A percentile compares a stretch with the other conserved stretches of the same genome.
Evolutionary conservation across 2,113 vertebrate species (phyloP).

Genomic region (Onychostoma macrolepis): DNA sequence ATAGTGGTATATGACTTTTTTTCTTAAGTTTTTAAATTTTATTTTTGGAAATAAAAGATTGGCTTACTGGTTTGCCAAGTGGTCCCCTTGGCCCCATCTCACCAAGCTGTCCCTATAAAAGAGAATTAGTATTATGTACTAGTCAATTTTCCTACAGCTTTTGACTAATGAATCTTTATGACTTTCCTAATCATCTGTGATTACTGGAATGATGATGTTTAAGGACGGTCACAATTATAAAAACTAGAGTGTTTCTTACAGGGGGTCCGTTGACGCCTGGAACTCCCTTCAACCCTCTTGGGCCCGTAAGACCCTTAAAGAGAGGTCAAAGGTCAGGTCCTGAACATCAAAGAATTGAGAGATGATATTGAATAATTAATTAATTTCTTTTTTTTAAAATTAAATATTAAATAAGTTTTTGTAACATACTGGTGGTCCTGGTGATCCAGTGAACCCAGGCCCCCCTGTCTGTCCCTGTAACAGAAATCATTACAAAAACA

Average conservation of each 20-base stretch:
- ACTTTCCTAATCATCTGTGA: not conserved
- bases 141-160: not conserved
- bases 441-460: constrained; percentile 69
- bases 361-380: not conserved
- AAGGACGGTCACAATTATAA: not conserved
- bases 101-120: constrained; percentile 73
- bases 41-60: not conserved
- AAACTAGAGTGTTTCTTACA: constrained; percentile 63
- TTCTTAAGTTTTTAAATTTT: not conserved
- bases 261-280: constrained; percentile 74
- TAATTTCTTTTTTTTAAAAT: not conserved
- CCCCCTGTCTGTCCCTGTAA: constrained; percentile 71
- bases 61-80: constrained; percentile 67
- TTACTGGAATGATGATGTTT: not conserved
- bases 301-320: constrained; percentile 71
- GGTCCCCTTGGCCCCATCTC: constrained; percentile 65
- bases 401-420: not conserved
- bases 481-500: constrained; percentile 23
- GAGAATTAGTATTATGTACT: not conserved
- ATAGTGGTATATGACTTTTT: not conserved
- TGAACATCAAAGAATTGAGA: not conserved
- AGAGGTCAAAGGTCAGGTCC: not conserved
- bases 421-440: constrained; percentile 69
- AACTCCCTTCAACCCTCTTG: constrained; percentile 68
- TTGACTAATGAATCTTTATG: not conserved